Evolutionary conservation across 2,797 vertebrate genomes (phyloP).

Genomic region (Argya squamiceps): DNA sequence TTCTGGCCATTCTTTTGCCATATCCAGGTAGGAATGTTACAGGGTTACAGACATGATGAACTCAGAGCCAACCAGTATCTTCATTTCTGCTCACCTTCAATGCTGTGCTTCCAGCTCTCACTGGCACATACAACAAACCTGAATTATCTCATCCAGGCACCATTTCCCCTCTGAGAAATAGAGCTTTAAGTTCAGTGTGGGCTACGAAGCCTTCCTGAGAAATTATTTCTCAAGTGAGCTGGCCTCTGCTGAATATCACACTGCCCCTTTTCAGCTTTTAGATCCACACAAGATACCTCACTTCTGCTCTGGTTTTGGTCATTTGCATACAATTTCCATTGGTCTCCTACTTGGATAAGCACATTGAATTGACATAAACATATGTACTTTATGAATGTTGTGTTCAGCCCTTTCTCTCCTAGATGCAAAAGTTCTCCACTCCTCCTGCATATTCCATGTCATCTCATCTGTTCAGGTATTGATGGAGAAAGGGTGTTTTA

Average conservation of each 20-base stretch:
- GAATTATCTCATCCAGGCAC: background rate
- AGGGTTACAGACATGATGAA: background rate
- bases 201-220: background rate
- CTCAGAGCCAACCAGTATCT: background rate
- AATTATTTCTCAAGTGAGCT: background rate
- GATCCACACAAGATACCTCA: background rate
- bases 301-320: background rate
- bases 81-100: background rate
- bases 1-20: background rate
- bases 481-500: background rate
- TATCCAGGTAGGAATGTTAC: background rate
- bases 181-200: background rate
- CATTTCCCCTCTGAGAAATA: background rate
- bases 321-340: background rate
- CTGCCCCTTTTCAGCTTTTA: background rate
- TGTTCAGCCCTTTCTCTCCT: background rate
- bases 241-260: background rate
- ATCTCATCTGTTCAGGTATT: background rate
- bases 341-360: background rate
- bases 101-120: background rate
- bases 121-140: background rate
- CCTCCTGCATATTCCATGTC: background rate
- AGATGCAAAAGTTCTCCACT: background rate
- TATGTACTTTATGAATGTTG: background rate
- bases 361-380: background rate